Conservation (phyloP, 2,113 vertebrate species). For the Pseudopipra pipra region DNA sequence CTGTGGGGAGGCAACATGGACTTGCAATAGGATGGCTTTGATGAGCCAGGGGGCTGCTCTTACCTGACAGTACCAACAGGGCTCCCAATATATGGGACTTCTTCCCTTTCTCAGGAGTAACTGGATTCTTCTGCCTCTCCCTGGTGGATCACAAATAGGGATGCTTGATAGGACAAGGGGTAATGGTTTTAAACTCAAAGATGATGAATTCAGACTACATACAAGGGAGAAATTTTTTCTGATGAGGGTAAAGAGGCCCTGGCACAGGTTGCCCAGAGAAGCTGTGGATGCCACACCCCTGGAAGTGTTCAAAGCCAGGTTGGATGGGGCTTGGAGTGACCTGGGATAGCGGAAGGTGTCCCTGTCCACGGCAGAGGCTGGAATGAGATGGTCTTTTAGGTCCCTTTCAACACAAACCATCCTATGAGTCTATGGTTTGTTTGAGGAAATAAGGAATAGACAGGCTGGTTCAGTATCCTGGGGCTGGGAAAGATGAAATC, state of each 20-base stretch:
- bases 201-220: background rate
- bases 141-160: background rate
- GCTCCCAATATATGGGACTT: background rate
- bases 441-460: background rate
- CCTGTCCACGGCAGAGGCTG: background rate
- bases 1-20: background rate
- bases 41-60: background rate
- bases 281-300: background rate
- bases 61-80: background rate
- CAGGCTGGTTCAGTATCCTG: background rate
- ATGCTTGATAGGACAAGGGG: background rate
- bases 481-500: background rate
- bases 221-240: background rate
- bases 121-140: background rate
- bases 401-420: background rate
- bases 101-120: background rate
- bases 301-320: accelerated
- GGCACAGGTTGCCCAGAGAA: accelerated
- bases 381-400: accelerated
- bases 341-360: accelerated
- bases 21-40: background rate
- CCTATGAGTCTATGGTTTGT: background rate
- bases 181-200: background rate
- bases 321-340: accelerated
- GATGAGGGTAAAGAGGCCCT: accelerated